Conservation (phyloP, 2,797 vertebrate species). For the Anas acuta region DNA sequence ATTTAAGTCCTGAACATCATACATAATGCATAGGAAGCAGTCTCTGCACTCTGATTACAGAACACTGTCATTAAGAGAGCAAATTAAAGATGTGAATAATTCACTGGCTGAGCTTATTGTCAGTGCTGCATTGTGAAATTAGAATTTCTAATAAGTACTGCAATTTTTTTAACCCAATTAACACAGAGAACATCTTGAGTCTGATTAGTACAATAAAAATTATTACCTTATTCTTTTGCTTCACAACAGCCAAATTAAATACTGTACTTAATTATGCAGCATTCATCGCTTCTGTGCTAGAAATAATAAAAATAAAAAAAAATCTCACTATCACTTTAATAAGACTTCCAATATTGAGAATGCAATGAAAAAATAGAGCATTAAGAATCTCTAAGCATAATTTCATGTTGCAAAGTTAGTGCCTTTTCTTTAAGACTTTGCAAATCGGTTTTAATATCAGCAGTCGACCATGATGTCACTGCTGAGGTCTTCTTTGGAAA, state of each 20-base stretch:
- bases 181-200: constrained; percentile 87
- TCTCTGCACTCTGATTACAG: constrained; percentile 88
- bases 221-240: constrained; percentile 88
- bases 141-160: constrained; percentile 90
- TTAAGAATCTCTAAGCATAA: constrained; percentile 68
- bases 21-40: constrained; percentile 89
- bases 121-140: constrained; percentile 88
- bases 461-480: constrained; percentile 68
- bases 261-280: constrained; percentile 86
- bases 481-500: constrained; percentile 62
- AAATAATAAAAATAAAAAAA: constrained; percentile 70
- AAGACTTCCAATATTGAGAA: constrained; percentile 79
- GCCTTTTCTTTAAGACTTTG: constrained; percentile 36
- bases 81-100: constrained; percentile 92
- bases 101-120: constrained; percentile 88
- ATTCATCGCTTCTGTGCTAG: constrained; percentile 78
- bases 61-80: constrained; percentile 89
- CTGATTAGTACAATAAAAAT: constrained; percentile 90
- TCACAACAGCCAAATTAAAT: constrained; percentile 88
- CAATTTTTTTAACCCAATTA: constrained; percentile 90
- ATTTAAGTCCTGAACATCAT: constrained; percentile 89
- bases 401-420: constrained; percentile 74
- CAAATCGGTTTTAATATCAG: constrained; percentile 67
- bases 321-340: constrained; percentile 72
- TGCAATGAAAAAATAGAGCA: constrained; percentile 67